Conservation (phyloP, 2,888 invertebrate genomes). For the Leptinotarsa haldemani region DNA sequence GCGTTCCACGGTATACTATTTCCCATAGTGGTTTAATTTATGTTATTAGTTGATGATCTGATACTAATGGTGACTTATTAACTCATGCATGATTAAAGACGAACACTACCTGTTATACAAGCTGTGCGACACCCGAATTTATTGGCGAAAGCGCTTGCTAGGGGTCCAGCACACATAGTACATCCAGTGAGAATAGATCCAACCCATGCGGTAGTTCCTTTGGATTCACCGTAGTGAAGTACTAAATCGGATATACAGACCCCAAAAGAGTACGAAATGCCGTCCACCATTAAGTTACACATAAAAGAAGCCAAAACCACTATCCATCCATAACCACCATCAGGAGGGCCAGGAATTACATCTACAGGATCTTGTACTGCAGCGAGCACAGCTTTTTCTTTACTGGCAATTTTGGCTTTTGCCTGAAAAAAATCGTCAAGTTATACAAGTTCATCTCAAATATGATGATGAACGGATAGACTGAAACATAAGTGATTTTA, state of each 20-base stretch:
- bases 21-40: too few relatives aligned
- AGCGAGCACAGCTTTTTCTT: conserved; percentile 78
- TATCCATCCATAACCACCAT: conserved; percentile 94
- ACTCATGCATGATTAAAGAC: too few relatives aligned
- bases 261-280: conserved; percentile 97
- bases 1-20: too few relatives aligned
- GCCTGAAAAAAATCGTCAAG: conserved; percentile 71
- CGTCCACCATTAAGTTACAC: conserved; percentile 98
- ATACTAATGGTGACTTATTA: too few relatives aligned
- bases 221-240: conserved; percentile 83
- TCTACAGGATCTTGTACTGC: conserved; percentile 69
- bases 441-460: too few relatives aligned
- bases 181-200: conserved; percentile 95
- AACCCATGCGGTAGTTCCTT: conserved; percentile 93
- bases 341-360: conserved; percentile 86
- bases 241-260: conserved; percentile 88
- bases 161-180: conserved; percentile 93
- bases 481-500: too few relatives aligned
- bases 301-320: conserved; percentile 96
- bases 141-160: conserved; percentile 94
- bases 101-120: conserved; percentile 81
- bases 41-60: too few relatives aligned
- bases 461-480: too few relatives aligned
- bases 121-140: conserved; percentile 92
- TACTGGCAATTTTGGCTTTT: conserved; percentile 87